Evolutionary conservation across 2,113 vertebrate genomes (phyloP).

Genomic region (Oceanites oceanicus): DNA sequence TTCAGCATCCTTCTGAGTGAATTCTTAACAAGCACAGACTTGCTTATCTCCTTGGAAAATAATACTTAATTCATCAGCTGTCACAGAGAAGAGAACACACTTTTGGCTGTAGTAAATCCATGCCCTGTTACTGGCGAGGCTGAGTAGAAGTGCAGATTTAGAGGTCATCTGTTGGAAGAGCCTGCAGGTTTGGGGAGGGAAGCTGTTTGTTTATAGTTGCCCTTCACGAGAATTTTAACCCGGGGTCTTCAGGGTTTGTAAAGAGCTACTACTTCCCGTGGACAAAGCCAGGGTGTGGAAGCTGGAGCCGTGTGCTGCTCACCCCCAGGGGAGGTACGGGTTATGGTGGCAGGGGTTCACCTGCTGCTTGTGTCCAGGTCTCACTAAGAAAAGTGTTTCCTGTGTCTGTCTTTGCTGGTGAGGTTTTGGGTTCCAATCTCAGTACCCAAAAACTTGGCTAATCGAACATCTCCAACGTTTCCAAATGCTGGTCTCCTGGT

Average conservation of each 20-base stretch:
- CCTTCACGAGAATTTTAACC: neutral
- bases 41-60: constrained; percentile 9
- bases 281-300: neutral
- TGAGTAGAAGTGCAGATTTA: neutral
- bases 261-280: neutral
- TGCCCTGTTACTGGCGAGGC: neutral
- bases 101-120: neutral
- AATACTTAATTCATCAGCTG: neutral
- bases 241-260: neutral
- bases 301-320: neutral
- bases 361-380: neutral
- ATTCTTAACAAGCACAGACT: constrained; percentile 8
- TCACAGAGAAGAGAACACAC: neutral
- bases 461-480: neutral
- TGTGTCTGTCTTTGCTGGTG: neutral
- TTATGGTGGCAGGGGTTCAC: neutral
- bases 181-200: neutral
- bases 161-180: neutral
- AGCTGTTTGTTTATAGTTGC: neutral
- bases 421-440: neutral
- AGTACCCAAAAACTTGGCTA: neutral
- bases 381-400: fast-evolving
- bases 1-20: neutral
- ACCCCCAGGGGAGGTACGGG: neutral
- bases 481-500: neutral